These are phyloP conservation scores for Bombyx mandarina DNA, from an alignment of 1,140 invertebrate species.

Conservation along the genomic window DNA sequence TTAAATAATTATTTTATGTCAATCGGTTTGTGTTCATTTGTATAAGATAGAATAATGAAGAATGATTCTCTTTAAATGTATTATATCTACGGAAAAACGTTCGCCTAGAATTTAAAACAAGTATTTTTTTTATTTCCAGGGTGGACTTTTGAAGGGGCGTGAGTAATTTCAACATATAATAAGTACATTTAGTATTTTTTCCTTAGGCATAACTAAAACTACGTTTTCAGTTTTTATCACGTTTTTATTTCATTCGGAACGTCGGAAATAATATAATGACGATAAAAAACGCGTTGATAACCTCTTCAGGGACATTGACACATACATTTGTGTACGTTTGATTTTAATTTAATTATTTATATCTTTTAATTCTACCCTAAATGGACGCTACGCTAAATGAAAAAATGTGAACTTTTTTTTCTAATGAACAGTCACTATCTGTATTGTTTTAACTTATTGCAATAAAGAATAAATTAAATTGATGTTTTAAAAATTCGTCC, in stretches of 20 bases:
- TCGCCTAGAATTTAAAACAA: neutral
- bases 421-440: neutral
- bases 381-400: too few species aligned
- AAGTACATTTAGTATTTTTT: neutral
- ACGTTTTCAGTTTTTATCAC: too few species aligned
- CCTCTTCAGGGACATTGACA: too few species aligned
- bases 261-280: too few species aligned
- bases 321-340: too few species aligned
- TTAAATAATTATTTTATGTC: conserved; percentile 9
- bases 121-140: conserved; percentile 31
- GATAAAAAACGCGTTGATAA: too few species aligned
- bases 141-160: conserved; percentile 34
- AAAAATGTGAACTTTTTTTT: too few species aligned
- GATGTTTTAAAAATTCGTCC: neutral
- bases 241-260: too few species aligned
- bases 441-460: neutral
- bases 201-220: too few species aligned
- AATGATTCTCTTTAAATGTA: conserved; percentile 20
- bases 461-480: neutral
- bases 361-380: too few species aligned
- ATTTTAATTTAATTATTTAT: too few species aligned
- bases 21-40: conserved; percentile 44
- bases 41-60: conserved; percentile 45
- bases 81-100: too few species aligned
- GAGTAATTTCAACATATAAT: conserved; percentile 17